Evolutionary conservation across 2,113 vertebrate genomes (phyloP), one percentile per base, ranked within the genome.

Genomic region (Brachyhypopomus gauderio): DNA sequence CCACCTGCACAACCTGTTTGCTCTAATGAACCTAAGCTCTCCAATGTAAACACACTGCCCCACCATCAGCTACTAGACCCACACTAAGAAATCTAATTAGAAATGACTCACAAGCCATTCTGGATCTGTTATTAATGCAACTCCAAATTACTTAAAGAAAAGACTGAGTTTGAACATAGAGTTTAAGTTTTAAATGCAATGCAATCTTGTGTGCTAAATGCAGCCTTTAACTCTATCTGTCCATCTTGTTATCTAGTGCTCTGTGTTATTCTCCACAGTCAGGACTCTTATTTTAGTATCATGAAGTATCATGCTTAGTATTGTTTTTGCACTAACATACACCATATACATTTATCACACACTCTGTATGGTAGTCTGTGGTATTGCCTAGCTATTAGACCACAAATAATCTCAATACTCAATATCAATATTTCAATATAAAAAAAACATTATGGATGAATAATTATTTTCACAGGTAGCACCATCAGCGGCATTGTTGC

Each of bases 1-100:
- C 62, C 72, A 56, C 66, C 85, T 87, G 72, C 62, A 81, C 66
- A 89, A 90, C 83, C 89, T 85, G 83, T 82, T 83, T 86, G 80
- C 55, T 75, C 80, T 83, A 80, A 87, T 83, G 85, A 62, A 81
- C 52, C 58, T 34, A 77, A 81, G 76, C 77, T 14, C 22, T 80
- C 8, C 27, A 75, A 59, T 45, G 78, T 80, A 80, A 81, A 86
- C 84, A 84, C 34, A 85, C 38, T 6, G 8, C 19, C 59, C 80
- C 74, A 63, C 63, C 41, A 82, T 20, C 67, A 72, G 60, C 38
- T 72, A 25, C 4, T 76, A 17, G n/a, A 60, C 41, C 6, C 4
- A 62, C 71, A 78, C 19, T 74, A 73, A 30, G 20, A 16, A 48
- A 70, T 82, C 34, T 38, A 70, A 78, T 25, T 52, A 74, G 45